Base-by-base conservation (phyloP, 2,113 vertebrate genomes). In the Microcebus jonahi region DNA sequence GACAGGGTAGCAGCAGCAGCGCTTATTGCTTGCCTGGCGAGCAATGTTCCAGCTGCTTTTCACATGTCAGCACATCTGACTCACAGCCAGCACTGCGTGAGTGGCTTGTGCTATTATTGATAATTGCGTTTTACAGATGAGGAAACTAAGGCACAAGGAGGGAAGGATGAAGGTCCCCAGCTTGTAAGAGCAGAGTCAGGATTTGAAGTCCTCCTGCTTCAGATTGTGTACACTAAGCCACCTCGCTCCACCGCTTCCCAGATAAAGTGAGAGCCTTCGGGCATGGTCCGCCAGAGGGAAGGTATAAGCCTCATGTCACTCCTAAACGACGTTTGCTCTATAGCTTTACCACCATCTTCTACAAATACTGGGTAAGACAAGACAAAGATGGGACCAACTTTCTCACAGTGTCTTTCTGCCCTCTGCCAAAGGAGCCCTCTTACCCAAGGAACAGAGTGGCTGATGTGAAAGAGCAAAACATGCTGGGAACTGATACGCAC, bases 1-100 rank as follows among this genome's bases (percentile, higher is more conserved):
- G 25, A 17, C 2, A 5, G 76, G 13, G 11, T 29, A 45, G 10
- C 12, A 55, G 31, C 3, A 73, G 36, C 1, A 0, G 4, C 18
- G 57, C 59, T 48, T 67, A 31, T 0, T 6, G 18, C 29, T 9
- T 20, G 6, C 39, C 36, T 0, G 34, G 12, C 39, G 12, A 18
- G 34, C 39, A 27, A 50, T n/a, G 2, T 6, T 17, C 25, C 61
- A 63, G 29, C 31, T 48, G 57, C 11, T 67, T 48, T 6, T 13
- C 9, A 27, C 13, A 29, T 1, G 15, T 55, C 29, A 57, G 45
- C 23, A 34, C 21, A 8, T 31, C 45, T 34, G 17, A 23, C 31
- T 42, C n/a, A 50, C 23, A 20, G 23, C 61, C 61, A 12, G 12
- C 39, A 23, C 8, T 6, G 3, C 63, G n/a, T 12, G 50, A 39